phyloP scores from a whole-genome alignment of 2,113 vertebrate genomes.

The Lasiurus borealis region DNA sequence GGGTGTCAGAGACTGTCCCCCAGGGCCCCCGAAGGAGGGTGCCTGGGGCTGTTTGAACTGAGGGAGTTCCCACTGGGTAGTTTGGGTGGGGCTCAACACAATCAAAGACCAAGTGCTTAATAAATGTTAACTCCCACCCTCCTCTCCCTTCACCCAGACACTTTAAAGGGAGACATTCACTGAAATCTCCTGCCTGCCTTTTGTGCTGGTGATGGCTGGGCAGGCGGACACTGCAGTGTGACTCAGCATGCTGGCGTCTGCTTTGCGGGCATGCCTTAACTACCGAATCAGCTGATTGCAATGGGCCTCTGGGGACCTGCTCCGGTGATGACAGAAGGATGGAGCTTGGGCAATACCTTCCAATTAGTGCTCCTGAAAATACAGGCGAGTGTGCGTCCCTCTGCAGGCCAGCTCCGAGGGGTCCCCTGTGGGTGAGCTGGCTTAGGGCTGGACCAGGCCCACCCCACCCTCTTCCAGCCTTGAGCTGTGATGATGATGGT shows the following conservation, averaged over 20 bases:
- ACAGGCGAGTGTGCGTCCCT: background rate
- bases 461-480: accelerated
- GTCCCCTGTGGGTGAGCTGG: background rate
- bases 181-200: background rate
- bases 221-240: slow-evolving; percentile 55
- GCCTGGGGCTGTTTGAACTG: background rate
- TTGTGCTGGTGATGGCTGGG: slow-evolving; percentile 47
- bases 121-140: background rate
- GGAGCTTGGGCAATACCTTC: background rate
- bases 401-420: background rate
- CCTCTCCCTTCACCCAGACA: background rate
- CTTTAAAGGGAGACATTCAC: background rate
- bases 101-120: background rate
- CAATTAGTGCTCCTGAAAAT: background rate
- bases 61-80: background rate
- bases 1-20: background rate
- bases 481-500: background rate
- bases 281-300: slow-evolving; percentile 27
- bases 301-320: background rate
- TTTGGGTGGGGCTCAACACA: background rate
- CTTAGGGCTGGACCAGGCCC: background rate
- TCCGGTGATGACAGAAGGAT: background rate
- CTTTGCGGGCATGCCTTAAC: slow-evolving; percentile 28
- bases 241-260: slow-evolving; percentile 41
- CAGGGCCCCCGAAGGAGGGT: background rate